Evolutionary conservation across 2,113 vertebrate genomes (phyloP), one percentile per base, ranked within the genome.

Genomic region (Chroicocephalus ridibundus): DNA sequence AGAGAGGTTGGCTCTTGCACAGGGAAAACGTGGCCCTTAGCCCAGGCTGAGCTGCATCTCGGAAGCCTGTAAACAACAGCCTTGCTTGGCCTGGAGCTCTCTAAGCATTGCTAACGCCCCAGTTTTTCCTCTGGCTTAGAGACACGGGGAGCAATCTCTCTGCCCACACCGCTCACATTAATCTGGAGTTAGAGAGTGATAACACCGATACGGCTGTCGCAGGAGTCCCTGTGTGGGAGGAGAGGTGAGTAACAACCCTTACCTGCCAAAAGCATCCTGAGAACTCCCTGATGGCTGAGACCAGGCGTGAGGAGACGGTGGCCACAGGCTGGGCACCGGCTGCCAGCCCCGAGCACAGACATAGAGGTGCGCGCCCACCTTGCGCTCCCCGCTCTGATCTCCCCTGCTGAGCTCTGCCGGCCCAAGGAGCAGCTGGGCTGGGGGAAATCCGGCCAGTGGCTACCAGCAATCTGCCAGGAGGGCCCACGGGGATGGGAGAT

Each of bases 321-420:
- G n/a, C n/a, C 6, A 36, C 76, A 51, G 24, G 13, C 27, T 15
- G 1, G 25, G 42, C 10, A 6, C 40, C 7, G 1, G 36, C 29
- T 21, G 22, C 69, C 54, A 69, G 68, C 58, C 62, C 32, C 1
- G 3, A n/a, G 51, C 64, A 57, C 5, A 47, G 34, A 13, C 1
- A 0, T 0, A 2, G 13, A 40, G 32, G 1, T 9, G 13, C 2
- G 0, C 34, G 60, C 55, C n/a, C 42, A 6, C n/a, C 18, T 22
- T 9, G 18, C 1, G 1, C 20, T 19, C 38, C 78, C 31, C 0
- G 16, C 58, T 46, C 78, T 29, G 5, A 5, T 27, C 52, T 52
- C 44, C 3, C 0, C 24, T 13, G 29, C 80, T 57, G 68, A 32
- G 51, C 4, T 0, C 61, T 55, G 79, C 51, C 1, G 0, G 83